phyloP scores from a whole-genome alignment of 2,888 invertebrate genomes.

The Ectemnius cavifrons region DNA sequence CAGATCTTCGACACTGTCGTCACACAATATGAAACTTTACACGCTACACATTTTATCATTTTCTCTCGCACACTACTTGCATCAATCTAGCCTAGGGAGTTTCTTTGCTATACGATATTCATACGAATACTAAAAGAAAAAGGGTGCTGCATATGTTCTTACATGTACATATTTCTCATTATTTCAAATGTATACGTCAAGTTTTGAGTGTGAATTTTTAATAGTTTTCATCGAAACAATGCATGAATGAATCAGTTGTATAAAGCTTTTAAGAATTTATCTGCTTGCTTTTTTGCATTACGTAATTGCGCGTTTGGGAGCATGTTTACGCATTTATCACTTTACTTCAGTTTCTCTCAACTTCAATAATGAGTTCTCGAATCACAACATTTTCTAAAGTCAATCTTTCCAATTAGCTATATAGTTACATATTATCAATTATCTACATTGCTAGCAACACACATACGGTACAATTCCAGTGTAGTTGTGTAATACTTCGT shows the following conservation, averaged over 20 bases:
- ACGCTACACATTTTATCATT: not conserved
- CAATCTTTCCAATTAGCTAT: constrained; percentile 13
- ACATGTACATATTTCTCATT: no score
- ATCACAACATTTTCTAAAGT: constrained; percentile 2
- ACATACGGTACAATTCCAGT: no score
- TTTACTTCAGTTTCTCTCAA: constrained; percentile 22
- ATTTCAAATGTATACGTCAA: no score
- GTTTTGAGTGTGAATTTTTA: no score
- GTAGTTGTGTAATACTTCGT: no score
- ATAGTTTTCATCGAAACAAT: not conserved
- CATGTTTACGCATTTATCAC: constrained; percentile 47
- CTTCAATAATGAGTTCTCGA: constrained; percentile 12
- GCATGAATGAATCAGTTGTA: constrained; percentile 4
- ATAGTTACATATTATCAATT: not conserved
- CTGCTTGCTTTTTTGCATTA: not conserved
- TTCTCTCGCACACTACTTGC: not conserved
- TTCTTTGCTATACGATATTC: not conserved
- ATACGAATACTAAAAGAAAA: not conserved
- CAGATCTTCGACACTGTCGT: no score
- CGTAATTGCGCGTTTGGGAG: constrained; percentile 21
- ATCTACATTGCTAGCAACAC: no score
- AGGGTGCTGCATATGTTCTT: not conserved
- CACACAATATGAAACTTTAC: no score
- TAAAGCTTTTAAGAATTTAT: constrained; percentile 22
- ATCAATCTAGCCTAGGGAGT: no score